Evolutionary conservation across 2,888 invertebrate species (phyloP).

Genomic region (Archaeoteleia sp.): DNA sequence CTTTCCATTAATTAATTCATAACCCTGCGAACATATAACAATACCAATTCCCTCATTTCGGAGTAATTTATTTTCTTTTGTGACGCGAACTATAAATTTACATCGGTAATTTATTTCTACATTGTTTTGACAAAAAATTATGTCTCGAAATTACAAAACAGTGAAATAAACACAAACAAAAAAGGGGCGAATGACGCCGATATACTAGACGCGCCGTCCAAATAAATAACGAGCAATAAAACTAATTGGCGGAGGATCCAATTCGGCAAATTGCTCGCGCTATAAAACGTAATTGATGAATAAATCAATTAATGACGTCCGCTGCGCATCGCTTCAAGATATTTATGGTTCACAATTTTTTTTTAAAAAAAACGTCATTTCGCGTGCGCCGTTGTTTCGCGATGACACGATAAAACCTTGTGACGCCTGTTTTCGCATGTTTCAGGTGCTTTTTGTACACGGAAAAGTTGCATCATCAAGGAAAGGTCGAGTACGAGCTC

Average conservation of each 20-base stretch:
- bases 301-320: slow-evolving; percentile 9
- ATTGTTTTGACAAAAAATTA: slow-evolving; percentile 3
- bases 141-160: slow-evolving; percentile 12
- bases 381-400: too few relatives aligned
- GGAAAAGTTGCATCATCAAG: slow-evolving; percentile 71
- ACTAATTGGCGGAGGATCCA: slow-evolving; percentile 73
- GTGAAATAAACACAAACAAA: too few relatives aligned
- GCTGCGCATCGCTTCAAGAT: slow-evolving; percentile 5
- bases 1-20: too few relatives aligned
- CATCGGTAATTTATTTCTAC: neutral
- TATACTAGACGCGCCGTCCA: slow-evolving; percentile 28
- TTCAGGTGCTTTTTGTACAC: slow-evolving; percentile 87
- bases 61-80: too few relatives aligned
- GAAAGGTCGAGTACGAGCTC: slow-evolving; percentile 79
- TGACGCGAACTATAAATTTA: too few relatives aligned
- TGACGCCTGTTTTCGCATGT: too few relatives aligned
- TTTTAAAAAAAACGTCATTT: slow-evolving; percentile 2
- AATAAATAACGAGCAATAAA: slow-evolving; percentile 67
- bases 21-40: too few relatives aligned
- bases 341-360: slow-evolving; percentile 3
- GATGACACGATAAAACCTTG: too few relatives aligned
- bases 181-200: slow-evolving; percentile 37
- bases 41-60: too few relatives aligned
- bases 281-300: slow-evolving; percentile 53
- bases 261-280: slow-evolving; percentile 63